Percentiles rank a stretch among this genome's conserved stretches.
Evolutionary conservation across 2,797 vertebrate species (phyloP).

Genomic region (Acanthiza pusilla): DNA sequence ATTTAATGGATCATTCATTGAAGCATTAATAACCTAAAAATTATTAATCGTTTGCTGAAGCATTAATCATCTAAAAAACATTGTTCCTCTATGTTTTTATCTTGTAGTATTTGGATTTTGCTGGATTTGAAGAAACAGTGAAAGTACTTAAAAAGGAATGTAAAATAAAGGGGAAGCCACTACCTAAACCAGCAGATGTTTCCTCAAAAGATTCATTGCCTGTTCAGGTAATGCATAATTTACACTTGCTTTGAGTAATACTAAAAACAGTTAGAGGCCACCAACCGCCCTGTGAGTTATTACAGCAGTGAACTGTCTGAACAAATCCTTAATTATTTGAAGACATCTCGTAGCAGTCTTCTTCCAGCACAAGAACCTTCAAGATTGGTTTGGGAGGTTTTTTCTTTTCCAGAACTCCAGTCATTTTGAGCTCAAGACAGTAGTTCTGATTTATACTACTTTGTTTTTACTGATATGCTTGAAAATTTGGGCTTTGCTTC

Average conservation of each 20-base stretch:
- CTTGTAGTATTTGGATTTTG: slow-evolving; percentile 88
- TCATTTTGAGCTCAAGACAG: not conserved
- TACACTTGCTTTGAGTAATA: not conserved
- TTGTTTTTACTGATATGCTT: not conserved
- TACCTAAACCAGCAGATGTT: slow-evolving; percentile 74
- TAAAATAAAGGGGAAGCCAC: slow-evolving; percentile 85
- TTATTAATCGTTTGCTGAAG: not conserved
- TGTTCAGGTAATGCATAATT: slow-evolving; percentile 79
- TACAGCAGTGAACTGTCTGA: not conserved
- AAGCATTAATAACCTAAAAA: not conserved
- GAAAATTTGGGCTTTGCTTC: not conserved
- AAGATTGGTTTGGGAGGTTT: not conserved
- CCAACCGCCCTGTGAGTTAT: not conserved
- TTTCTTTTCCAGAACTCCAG: not conserved
- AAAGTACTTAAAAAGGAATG: slow-evolving; percentile 88
- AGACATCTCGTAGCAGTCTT: not conserved
- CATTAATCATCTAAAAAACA: not conserved
- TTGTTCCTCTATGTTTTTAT: not conserved
- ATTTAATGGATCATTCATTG: not conserved
- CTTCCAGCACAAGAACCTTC: not conserved
- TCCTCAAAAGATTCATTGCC: slow-evolving; percentile 70
- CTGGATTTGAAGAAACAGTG: slow-evolving; percentile 88
- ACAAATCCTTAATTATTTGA: not conserved
- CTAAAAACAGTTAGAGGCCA: not conserved
- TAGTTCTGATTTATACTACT: not conserved